phyloP scores from a whole-genome alignment of 2,113 vertebrate genomes.

The Corythornis cristatus region DNA sequence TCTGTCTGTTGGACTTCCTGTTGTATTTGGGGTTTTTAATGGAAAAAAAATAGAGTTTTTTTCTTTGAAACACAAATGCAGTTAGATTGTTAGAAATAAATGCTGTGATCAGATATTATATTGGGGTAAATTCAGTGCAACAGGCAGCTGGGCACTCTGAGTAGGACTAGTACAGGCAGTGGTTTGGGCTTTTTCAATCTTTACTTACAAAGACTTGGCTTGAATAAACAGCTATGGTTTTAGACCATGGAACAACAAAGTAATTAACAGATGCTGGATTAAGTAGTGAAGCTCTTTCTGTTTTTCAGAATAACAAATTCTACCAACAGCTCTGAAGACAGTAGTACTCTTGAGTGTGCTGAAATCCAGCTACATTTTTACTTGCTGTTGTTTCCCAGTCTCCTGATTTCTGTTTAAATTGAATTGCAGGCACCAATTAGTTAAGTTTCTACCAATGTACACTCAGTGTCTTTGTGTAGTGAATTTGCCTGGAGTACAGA shows the following conservation, averaged over 20 bases:
- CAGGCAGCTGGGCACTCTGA: not conserved
- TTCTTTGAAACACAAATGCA: not conserved
- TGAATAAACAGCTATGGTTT: not conserved
- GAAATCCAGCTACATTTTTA: not conserved
- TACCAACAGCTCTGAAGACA: not conserved
- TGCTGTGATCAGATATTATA: not conserved
- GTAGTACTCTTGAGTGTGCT: not conserved
- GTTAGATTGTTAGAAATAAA: not conserved
- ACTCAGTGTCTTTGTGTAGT: not conserved
- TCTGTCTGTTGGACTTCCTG: constrained; percentile 39
- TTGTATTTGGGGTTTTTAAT: not conserved
- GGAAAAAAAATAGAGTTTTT: not conserved
- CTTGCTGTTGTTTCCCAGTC: not conserved
- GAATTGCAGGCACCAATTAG: not conserved
- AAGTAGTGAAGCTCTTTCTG: not conserved
- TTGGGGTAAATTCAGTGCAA: not conserved
- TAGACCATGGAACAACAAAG: not conserved
- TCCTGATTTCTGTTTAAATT: not conserved
- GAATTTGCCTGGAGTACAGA: not conserved
- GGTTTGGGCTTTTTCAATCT: fast-evolving
- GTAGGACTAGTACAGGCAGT: not conserved
- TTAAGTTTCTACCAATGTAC: not conserved
- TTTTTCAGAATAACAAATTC: not conserved
- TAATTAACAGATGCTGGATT: not conserved
- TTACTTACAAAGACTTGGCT: not conserved